Conservation (phyloP, 2,113 vertebrate genomes). For the Ceyx melanurus region DNA sequence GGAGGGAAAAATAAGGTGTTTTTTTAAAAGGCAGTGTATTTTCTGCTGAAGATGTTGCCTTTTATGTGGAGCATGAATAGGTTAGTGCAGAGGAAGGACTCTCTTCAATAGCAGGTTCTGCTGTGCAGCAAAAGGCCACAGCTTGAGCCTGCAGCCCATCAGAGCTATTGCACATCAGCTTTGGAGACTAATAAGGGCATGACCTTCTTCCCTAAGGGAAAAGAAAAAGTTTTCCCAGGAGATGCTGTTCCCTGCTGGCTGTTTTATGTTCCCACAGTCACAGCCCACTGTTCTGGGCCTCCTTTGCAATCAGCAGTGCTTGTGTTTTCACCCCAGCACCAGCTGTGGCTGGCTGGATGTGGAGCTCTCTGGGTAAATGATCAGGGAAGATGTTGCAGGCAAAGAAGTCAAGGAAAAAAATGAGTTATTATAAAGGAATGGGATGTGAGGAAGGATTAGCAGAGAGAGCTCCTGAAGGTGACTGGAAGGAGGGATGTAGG, state of each 20-base stretch:
- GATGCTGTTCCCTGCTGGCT: background rate
- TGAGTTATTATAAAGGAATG: background rate
- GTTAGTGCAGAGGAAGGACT: background rate
- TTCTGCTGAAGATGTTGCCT: background rate
- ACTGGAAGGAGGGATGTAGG: accelerated
- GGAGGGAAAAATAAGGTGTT: background rate
- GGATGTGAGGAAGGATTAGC: background rate
- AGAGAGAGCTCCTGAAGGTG: background rate
- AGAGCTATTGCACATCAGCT: background rate
- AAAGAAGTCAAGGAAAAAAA: background rate
- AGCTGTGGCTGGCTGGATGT: background rate
- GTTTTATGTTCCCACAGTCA: background rate
- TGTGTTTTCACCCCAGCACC: background rate
- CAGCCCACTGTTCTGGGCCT: background rate
- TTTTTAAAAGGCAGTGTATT: background rate
- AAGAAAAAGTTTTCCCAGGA: background rate
- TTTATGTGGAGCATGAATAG: background rate
- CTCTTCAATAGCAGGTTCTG: background rate
- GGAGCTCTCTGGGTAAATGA: background rate
- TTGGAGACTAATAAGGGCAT: conserved; percentile 14
- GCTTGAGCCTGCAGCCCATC: background rate
- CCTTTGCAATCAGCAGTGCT: background rate
- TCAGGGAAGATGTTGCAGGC: background rate
- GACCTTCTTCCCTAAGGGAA: background rate
- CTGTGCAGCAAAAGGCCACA: background rate